Conservation (phyloP, 1,140 invertebrate species). For the Apocrypta bakeri region DNA sequence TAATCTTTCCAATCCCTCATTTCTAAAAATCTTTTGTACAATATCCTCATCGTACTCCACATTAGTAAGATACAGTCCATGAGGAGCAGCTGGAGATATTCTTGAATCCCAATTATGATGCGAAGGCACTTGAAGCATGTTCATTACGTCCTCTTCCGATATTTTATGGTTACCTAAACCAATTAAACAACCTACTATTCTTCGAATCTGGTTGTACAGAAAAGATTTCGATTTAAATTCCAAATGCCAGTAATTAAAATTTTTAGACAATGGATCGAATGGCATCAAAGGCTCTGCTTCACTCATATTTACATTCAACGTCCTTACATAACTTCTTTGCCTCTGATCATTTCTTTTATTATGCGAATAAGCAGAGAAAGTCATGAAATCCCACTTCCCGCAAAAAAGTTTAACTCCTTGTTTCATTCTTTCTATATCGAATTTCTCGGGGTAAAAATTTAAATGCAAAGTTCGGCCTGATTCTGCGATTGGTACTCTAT, state of each 20-base stretch:
- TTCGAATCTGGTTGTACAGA: conserved; percentile 83
- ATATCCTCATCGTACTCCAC: conserved; percentile 78
- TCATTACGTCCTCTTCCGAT: conserved; percentile 77
- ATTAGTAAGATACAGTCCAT: conserved; percentile 81
- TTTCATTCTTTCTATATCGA: conserved; percentile 61
- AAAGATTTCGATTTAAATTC: conserved; percentile 78
- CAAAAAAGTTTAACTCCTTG: conserved; percentile 56
- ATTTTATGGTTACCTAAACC: conserved; percentile 77
- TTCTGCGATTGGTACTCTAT: conserved; percentile 63
- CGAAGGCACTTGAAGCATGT: conserved; percentile 84
- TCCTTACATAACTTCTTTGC: conserved; percentile 68
- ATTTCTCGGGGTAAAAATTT: conserved; percentile 38
- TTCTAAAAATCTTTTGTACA: conserved; percentile 53
- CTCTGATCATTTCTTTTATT: conserved; percentile 58
- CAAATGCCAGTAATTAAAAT: conserved; percentile 80
- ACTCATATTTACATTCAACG: conserved; percentile 72
- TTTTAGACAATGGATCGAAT: conserved; percentile 60
- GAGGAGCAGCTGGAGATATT: conserved; percentile 74
- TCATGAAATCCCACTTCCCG: conserved; percentile 79
- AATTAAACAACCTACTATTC: conserved; percentile 81
- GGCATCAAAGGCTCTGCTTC: conserved; percentile 70
- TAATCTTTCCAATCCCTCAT: not conserved
- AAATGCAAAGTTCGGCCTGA: conserved; percentile 42
- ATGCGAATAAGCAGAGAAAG: conserved; percentile 75
- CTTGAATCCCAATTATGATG: conserved; percentile 77